Percentiles rank a stretch among this genome's conserved stretches.
Conservation (phyloP, 2,888 invertebrate genomes). For the Drosophila melanosoma region DNA sequence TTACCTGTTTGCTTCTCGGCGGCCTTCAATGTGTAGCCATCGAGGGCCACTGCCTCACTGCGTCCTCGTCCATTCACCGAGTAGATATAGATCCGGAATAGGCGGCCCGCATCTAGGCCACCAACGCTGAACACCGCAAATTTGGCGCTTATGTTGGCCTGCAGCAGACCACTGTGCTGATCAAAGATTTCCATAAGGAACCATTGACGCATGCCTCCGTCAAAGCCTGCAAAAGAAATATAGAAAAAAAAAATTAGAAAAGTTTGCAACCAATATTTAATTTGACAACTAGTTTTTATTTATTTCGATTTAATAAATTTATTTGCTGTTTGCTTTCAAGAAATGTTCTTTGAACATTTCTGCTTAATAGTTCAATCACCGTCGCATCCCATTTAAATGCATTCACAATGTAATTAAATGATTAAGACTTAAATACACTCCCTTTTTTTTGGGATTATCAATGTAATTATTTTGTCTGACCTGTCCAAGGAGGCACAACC, state of each 20-base stretch:
- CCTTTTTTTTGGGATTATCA: constrained; percentile 12
- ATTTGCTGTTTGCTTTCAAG: neutral
- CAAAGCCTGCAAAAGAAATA: constrained; percentile 86
- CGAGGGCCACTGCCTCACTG: constrained; percentile 89
- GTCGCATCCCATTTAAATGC: neutral
- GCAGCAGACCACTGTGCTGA: constrained; percentile 87
- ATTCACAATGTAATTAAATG: constrained; percentile 28
- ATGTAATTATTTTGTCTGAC: constrained; percentile 14
- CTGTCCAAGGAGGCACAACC: neutral
- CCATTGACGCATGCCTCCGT: constrained; percentile 91
- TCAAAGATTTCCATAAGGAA: constrained; percentile 91
- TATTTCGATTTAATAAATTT: neutral
- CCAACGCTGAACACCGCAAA: constrained; percentile 91
- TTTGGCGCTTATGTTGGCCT: constrained; percentile 89
- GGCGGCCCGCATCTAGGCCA: constrained; percentile 91
- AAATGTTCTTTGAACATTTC: neutral
- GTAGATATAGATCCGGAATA: constrained; percentile 91
- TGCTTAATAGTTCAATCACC: neutral
- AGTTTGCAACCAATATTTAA: neutral
- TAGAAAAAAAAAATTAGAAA: neutral
- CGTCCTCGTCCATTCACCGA: constrained; percentile 93
- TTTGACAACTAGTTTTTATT: neutral
- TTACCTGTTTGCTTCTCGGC: constrained; percentile 92
- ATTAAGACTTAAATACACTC: constrained; percentile 16
- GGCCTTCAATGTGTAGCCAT: constrained; percentile 90